Evolutionary conservation across 1,140 invertebrate species (phyloP), one percentile per base, ranked within the genome.

Genomic region (Platyscapa corneri): DNA sequence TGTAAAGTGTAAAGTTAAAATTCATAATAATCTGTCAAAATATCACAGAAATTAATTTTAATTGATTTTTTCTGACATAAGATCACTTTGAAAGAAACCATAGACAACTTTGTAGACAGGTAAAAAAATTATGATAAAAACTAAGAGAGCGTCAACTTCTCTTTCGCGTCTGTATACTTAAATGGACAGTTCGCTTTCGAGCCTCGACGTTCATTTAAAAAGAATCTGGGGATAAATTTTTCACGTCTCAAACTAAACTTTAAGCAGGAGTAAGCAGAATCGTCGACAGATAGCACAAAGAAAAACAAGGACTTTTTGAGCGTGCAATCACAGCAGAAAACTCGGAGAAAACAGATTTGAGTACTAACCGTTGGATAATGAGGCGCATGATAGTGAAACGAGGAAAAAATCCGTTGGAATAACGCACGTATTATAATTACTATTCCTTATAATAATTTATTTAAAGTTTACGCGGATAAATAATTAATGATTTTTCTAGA

Each of bases 191-290:
- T 82, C 67, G 53, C 53, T 70, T 46, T 34, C n/a, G 39, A 70
- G 39, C 1, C 23, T 42, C 60, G 72, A 74, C 67, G 49, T 82
- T 74, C 67, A 74, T 84, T 84, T 78, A 78, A 78, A 78, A 78
- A 75, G 64, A 84, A 78, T 84, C 82, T 84, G 42, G 12, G 46
- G 46, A 34, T 37, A 60, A 65, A 65, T 76, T 60, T 76, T 83
- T 83, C 60, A 67, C 56, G 56, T 83, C 75, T 23, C 42, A 53
- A 39, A 37, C 39, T 76, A 56, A 84, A 67, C 42, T 78, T 30
- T 32, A 18, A 83, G 82, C 23, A 65, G n/a, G 79, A 81, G 79
- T 82, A 82, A 82, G 80, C 75, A 78, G 56, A 83, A 76, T 77
- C 46, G 39, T 32, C 39, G 42, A 53, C 60, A 56, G 60, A 34